Base-by-base conservation (phyloP, 2,797 vertebrate genomes). In the Pelobates cultripes region DNA sequence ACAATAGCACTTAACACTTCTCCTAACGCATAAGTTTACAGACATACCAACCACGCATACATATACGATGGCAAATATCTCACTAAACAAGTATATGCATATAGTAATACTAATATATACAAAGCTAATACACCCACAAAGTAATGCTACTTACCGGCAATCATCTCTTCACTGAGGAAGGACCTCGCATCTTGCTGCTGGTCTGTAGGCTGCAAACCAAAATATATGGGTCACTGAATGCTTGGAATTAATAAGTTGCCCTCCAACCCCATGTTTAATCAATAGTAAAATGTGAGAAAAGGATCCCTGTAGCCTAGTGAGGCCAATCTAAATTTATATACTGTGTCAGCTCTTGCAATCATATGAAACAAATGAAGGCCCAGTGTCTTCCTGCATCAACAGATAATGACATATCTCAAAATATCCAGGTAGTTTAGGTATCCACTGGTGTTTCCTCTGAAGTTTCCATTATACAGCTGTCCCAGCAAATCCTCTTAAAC, bases 131-230 rank as follows among this genome's bases (percentile, higher is more conserved):
- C 55, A 57, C 13, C 1, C 55, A 57, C 55, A 57, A 14, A 57
- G 55, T 1, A 76, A 3, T 64, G 4, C 2, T 3, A 86, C 96
- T 92, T 86, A 98, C 97, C 97, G 15, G 95, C 89, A 6, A 99
- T 97, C 97, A 97, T 97, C 86, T 99, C 98, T 93, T 99, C 97
- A 0, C 96, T 98, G 92, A 99, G 94, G 93, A 97, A 98, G 92
- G 98, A 97, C 42, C 97, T 95, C 14, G 98, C 97, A 47, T 99
- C 97, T 0, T 93, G 94, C 88, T 99, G 97, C 86, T 98, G 97
- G 85, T 99, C 97, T 2, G 97, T 99, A 68, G 94, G 94, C 97
- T 99, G 86, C 86, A 88, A 87, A 88, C 68, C 55, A 73, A n/a
- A 73, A 12, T 9, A 79, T 53, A 84, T 43, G 73, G 15, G 53